Percentiles rank a stretch among this genome's conserved stretches.
Conservation (phyloP, 2,113 vertebrate genomes). For the Phaetusa simplex region DNA sequence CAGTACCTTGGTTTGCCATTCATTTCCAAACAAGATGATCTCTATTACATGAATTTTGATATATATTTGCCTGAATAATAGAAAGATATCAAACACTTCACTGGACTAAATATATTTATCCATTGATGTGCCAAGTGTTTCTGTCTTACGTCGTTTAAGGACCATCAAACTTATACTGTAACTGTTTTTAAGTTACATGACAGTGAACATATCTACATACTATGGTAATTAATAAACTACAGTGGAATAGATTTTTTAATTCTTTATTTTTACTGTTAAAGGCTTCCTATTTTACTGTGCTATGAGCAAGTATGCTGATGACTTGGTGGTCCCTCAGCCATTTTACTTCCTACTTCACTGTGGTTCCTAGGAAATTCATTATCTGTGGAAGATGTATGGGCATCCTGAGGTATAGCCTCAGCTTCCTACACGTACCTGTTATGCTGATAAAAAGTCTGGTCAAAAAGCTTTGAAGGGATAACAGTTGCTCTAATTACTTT, state of each 20-base stretch:
- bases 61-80: background rate
- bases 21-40: background rate
- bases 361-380: background rate
- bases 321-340: background rate
- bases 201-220: background rate
- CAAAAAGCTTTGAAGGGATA: background rate
- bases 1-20: background rate
- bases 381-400: background rate
- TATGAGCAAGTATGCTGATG: fast-evolving
- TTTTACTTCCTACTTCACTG: background rate
- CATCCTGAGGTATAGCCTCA: background rate
- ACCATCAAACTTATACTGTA: background rate
- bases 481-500: background rate
- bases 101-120: background rate
- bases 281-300: background rate
- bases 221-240: background rate
- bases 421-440: background rate
- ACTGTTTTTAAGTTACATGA: background rate
- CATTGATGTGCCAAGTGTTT: background rate
- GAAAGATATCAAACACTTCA: background rate
- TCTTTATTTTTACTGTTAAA: background rate
- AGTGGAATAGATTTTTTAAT: background rate
- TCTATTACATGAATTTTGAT: background rate
- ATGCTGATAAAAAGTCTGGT: background rate
- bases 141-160: background rate